Conservation (phyloP, 2,888 invertebrate genomes). For the Trypoxylon attenuatum region DNA sequence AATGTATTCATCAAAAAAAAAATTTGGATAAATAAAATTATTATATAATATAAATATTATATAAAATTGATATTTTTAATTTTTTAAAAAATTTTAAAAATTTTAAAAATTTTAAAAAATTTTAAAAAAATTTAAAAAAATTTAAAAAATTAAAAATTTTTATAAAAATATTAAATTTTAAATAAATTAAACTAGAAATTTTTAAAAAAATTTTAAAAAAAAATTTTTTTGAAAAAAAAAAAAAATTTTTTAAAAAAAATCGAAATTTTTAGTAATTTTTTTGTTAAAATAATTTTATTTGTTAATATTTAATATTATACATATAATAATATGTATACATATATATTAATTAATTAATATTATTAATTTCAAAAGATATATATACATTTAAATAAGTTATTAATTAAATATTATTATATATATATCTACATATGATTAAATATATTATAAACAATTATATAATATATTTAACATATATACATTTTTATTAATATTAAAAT, state of each 20-base stretch:
- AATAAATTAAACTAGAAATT: no score
- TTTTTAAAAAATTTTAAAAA: neutral
- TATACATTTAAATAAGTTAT: neutral
- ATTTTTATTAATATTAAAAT: neutral
- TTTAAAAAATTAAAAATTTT: neutral
- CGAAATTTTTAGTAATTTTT: slow-evolving; percentile 66
- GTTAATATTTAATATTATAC: slow-evolving; percentile 80
- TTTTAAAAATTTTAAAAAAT: neutral
- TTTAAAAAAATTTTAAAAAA: slow-evolving; percentile 25
- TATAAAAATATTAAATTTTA: slow-evolving; percentile 7
- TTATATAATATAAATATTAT: slow-evolving; percentile 38
- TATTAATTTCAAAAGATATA: neutral
- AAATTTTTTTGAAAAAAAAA: slow-evolving; percentile 22
- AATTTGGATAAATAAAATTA: slow-evolving; percentile 29
- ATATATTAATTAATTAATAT: neutral
- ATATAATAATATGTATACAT: neutral
- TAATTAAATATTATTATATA: slow-evolving; percentile 72
- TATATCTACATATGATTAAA: slow-evolving; percentile 76
- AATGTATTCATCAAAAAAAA: slow-evolving; percentile 1
- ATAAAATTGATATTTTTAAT: slow-evolving; percentile 17
- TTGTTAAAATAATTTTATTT: slow-evolving; percentile 76
- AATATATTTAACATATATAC: neutral
- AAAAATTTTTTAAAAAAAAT: slow-evolving; percentile 29
- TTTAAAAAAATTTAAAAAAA: neutral
- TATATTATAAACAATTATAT: no score